Percentiles rank a stretch among this genome's conserved stretches.
Conservation (phyloP, 2,797 vertebrate genomes). For the Clarias laeviceps region DNA sequence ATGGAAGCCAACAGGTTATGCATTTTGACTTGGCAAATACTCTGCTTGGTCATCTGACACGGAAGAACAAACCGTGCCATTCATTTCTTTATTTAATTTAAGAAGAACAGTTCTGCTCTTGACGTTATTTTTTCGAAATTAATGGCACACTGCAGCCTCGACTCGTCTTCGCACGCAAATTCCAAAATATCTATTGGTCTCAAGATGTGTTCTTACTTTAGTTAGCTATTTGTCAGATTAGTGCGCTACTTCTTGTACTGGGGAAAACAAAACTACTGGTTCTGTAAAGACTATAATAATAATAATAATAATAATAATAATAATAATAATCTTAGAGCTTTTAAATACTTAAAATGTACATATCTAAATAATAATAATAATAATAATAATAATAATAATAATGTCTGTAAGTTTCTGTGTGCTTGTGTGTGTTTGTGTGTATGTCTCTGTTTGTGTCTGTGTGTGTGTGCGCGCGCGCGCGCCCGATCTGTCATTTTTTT, state of each 20-base stretch:
- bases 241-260: not conserved
- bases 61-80: conserved; percentile 60
- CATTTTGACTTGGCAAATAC: conserved; percentile 48
- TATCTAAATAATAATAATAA: not conserved
- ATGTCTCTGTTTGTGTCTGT: not conserved
- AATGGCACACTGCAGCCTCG: conserved; percentile 50
- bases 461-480: not conserved
- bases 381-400: not conserved
- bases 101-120: conserved; percentile 45
- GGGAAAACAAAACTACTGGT: not conserved
- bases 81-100: conserved; percentile 66
- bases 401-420: not conserved
- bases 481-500: not conserved
- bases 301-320: not conserved
- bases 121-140: conserved; percentile 52
- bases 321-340: not conserved
- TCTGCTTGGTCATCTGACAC: conserved; percentile 45
- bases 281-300: not conserved
- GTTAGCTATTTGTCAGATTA: not conserved
- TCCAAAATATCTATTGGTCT: not conserved
- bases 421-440: not conserved
- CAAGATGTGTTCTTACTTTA: not conserved
- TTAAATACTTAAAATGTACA: no score
- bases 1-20: conserved; percentile 47
- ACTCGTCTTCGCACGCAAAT: conserved; percentile 45